phyloP scores from a whole-genome alignment of 2,113 vertebrate genomes.

The Neoarius graeffei region DNA sequence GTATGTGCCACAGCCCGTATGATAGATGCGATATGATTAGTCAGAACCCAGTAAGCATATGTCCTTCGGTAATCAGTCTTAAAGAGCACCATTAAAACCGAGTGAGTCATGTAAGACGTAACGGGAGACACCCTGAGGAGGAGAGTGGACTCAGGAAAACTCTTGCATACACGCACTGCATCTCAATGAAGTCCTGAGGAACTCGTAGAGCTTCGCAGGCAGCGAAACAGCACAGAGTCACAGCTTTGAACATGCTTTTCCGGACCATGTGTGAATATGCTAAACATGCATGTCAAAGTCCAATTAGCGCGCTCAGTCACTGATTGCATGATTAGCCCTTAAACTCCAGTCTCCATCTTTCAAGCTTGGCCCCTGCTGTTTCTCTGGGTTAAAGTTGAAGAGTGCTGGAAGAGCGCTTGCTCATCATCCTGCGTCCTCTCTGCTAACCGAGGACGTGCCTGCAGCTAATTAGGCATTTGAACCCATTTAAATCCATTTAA shows the following conservation, averaged over 20 bases:
- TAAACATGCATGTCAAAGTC: slow-evolving; percentile 25
- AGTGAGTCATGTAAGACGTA: slow-evolving; percentile 51
- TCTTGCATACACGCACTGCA: slow-evolving; percentile 34
- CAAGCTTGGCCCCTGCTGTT: not conserved
- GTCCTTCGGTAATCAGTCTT: slow-evolving; percentile 14
- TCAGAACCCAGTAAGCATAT: slow-evolving; percentile 15
- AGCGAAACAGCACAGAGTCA: not conserved
- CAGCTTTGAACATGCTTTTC: not conserved
- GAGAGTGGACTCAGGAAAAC: slow-evolving; percentile 40
- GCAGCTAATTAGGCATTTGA: slow-evolving; percentile 35
- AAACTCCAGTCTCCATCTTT: slow-evolving; percentile 2
- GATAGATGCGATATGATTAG: slow-evolving; percentile 9
- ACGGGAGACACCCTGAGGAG: slow-evolving; percentile 42
- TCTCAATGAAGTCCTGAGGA: slow-evolving; percentile 45
- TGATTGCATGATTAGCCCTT: slow-evolving; percentile 39
- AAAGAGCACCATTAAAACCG: slow-evolving; percentile 33
- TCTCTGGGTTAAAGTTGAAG: slow-evolving; percentile 6
- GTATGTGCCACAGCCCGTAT: not conserved
- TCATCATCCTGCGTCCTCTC: slow-evolving; percentile 23
- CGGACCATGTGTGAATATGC: slow-evolving; percentile 14
- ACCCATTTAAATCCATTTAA: slow-evolving; percentile 53
- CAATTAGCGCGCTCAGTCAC: slow-evolving; percentile 34
- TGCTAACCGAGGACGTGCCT: not conserved
- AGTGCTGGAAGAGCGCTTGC: slow-evolving; percentile 12
- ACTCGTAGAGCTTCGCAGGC: slow-evolving; percentile 8